Evolutionary conservation across 2,113 vertebrate genomes (phyloP), one percentile per base, ranked within the genome.

Genomic region (Tenebrosternarchus preto): DNA sequence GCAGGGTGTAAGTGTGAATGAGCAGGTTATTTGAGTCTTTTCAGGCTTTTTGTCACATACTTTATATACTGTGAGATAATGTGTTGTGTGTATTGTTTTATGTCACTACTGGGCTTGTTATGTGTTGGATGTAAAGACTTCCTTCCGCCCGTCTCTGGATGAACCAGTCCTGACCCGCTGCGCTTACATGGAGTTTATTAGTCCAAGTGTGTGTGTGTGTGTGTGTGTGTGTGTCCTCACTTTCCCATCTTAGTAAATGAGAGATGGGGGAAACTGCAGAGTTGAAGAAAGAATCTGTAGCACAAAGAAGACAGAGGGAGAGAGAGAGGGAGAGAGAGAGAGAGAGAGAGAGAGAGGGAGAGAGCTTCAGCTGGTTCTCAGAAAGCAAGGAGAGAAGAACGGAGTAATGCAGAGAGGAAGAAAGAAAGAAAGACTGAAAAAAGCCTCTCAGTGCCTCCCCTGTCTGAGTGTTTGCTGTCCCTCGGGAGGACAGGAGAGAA

Each of bases 141-240:
- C 20, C 50, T 6, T 70, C 22, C 57, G 16, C 7, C 11, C 17
- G 39, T 20, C 17, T 55, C 27, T 72, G 46, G 33, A 57, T 63
- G 68, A 68, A 79, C 68, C 77, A 50, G 56, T 46, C 53, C 69
- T 80, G 59, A 80, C 59, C 69, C 59, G 24, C 27, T 24, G n/a
- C 43, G 69, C 76, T 64, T 22, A 53, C 39, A n/a, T 57, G 74
- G 68, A 77, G 80, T 67, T 80, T 74, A 64, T 82, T 82, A 77
- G 67, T 53, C 56, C 2, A 76, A 33, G 31, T 59, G 73, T 66
- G 61, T 55, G 76, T 19, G 60, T 50, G 59, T 72, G 69, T 84
- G 87, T 80, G 89, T 84, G 90, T 87, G 89, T 86, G 87, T 82
- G 76, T 80, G 85, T 82, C 82, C 78, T 71, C 57, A 82, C 66